Base-by-base conservation (phyloP, 2,113 vertebrate genomes). In the Stegostoma tigrinum region DNA sequence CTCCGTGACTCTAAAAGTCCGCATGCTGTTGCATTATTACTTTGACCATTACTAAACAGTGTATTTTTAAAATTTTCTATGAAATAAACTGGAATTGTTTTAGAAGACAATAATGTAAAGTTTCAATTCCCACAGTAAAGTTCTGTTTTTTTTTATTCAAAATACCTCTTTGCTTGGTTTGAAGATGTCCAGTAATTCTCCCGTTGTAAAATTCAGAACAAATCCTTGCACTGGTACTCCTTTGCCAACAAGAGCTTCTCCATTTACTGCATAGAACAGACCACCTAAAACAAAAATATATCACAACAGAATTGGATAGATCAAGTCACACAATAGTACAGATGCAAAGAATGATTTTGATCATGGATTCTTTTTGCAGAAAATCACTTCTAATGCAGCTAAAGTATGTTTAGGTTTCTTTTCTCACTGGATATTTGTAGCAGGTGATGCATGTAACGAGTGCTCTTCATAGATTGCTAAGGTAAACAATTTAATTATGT, bases 211-310 rank as follows among this genome's bases (percentile, higher is more conserved):
- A 97, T 98, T 98, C 96, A 99, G 98, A 95, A 98, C 97, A 97
- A 99, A 99, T 94, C 99, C 99, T 97, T 97, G 98, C 8, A 98
- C 96, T 4, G 98, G 97, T 96, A 97, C 96, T 14, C 96, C 96
- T 68, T 96, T 97, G 45, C 97, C 98, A 97, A 97, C 97, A 70
- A 96, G 96, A 95, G 98, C 97, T 95, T 98, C 98, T 90, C 99
- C 99, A 96, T 99, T 99, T 86, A 99, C 98, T 1, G 98, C 98
- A 95, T 98, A 99, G 96, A 99, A 98, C 96, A 99, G 96, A 95
- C 98, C 99, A 97, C 97, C 98, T 99, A 96, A 96, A 97, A 98
- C 21, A 96, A 96, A 19, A 97, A 5, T 96, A 42, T 5, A 80
- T 17, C 72, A 34, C 52, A 55, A 89, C 5, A 64, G 24, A 95